These are phyloP conservation scores for Zaprionus bogoriensis DNA, from an alignment of 2,888 invertebrate species.

Conservation along the genomic window DNA sequence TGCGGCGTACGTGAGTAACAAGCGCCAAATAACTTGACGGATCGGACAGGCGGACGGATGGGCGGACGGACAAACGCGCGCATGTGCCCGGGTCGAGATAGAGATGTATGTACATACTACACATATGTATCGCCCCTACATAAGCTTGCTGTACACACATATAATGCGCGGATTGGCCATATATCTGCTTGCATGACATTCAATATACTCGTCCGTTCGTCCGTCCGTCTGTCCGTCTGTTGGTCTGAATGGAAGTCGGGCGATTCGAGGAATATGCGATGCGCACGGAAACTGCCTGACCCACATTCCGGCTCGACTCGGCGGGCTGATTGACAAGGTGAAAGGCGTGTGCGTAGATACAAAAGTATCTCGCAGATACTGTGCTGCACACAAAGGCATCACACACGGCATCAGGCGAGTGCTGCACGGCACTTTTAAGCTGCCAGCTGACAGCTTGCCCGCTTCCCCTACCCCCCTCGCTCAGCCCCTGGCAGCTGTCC, in stretches of 20 bases:
- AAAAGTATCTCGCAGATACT: slow-evolving; percentile 37
- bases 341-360: slow-evolving; percentile 32
- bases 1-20: slow-evolving; percentile 60
- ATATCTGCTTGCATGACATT: no score
- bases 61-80: slow-evolving; percentile 5
- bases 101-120: slow-evolving; percentile 47
- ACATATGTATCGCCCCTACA: no score
- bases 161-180: no score
- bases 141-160: no score
- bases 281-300: no score
- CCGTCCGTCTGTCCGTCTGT: no score
- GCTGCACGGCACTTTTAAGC: slow-evolving; percentile 51
- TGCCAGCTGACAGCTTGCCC: slow-evolving; percentile 33
- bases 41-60: slow-evolving; percentile 2
- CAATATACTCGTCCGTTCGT: no score
- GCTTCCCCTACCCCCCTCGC: no score
- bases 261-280: slow-evolving; percentile 14
- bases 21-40: slow-evolving; percentile 35
- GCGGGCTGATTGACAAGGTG: slow-evolving; percentile 72
- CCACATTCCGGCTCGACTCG: no score
- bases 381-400: slow-evolving; percentile 10
- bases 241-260: background rate
- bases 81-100: no score
- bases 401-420: slow-evolving; percentile 3
- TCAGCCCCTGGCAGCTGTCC: no score